Evolutionary conservation across 2,888 invertebrate genomes (phyloP).

Genomic region (Caenorhabditis sinica): DNA sequence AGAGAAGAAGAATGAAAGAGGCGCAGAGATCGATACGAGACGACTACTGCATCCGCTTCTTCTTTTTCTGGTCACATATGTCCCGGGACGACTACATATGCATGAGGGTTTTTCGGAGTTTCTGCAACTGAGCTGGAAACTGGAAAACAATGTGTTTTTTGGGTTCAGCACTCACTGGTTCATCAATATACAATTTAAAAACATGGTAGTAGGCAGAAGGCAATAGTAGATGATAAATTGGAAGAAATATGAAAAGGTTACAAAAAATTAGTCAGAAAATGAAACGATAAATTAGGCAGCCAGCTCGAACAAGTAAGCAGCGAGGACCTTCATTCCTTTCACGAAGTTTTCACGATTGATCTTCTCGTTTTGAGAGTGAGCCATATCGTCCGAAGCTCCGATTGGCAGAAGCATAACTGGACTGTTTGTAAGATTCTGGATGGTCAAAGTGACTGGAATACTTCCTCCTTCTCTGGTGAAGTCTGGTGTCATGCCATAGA

Average conservation of each 20-base stretch:
- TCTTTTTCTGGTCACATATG: constrained; percentile 45
- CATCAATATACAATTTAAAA: constrained; percentile 40
- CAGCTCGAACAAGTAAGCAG: constrained; percentile 81
- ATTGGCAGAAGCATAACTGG: constrained; percentile 96
- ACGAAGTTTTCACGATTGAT: constrained; percentile 87
- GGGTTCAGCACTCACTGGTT: constrained; percentile 3
- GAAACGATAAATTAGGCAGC: constrained; percentile 56
- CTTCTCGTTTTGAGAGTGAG: constrained; percentile 99
- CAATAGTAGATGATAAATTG: constrained; percentile 1
- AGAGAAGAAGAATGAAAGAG: constrained; percentile 16
- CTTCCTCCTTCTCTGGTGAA: constrained; percentile 97
- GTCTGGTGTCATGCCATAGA: constrained; percentile 94
- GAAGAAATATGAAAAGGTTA: background rate
- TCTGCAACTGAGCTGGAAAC: constrained; percentile 41
- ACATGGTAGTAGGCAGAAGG: constrained; percentile 16
- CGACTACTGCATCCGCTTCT: constrained; percentile 59
- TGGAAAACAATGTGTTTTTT: constrained; percentile 37
- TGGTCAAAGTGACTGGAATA: constrained; percentile 95
- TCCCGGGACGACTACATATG: constrained; percentile 55
- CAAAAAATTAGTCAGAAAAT: constrained; percentile 21
- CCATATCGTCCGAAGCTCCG: constrained; percentile 96
- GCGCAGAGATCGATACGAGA: constrained; percentile 51
- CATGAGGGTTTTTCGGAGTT: constrained; percentile 53
- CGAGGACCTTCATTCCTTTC: constrained; percentile 80
- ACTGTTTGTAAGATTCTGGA: constrained; percentile 87